Base-by-base conservation (phyloP, 2,797 vertebrate species). In the Galaxias olidus region DNA sequence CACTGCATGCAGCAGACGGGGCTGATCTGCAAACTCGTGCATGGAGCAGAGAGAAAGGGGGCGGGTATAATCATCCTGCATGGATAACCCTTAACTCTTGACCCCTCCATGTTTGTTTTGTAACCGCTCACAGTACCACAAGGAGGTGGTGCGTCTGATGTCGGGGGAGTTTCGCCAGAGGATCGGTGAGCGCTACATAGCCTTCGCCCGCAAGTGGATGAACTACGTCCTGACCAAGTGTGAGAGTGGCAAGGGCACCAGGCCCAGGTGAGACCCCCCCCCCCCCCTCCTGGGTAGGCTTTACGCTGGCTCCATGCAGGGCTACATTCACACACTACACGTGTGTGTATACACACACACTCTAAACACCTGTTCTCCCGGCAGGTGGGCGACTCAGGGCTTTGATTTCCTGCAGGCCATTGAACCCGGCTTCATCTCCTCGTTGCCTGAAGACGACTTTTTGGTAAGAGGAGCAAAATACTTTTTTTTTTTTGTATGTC, bases 391-490 rank as follows among this genome's bases (percentile, higher is more conserved):
- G 51, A 99, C 97, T 70, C 97, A 99, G 88, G 98, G 98, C 62
- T 99, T 99, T 88, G 98, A 99, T 87, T 99, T 99, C 80, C 96
- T 99, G 66, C 97, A 99, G 86, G 96, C 98, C 19, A 99, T 99
- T 12, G 97, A 99, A 76, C 96, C 97, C 52, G 96, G 88, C 48
- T 99, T 99, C 80, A 99, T 99, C 86, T 99, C 98, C 57, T 95
- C 95, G 51, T 88, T 99, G 72, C 97, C 96, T 49, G 98, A 99
- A 84, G 98, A 99, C 52, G 98, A 99, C 81, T 99, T 99, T 86
- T 86, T 99, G 95, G 98, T 99, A 95, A 91, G 56, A 5, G 10
- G 0, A 0, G 10, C 14, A 8, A 0, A 48, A 52, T 48, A 11
- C 8, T 11, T 30, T n/a, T 41, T 41, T 11, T 9, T 20, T 18